Conservation (phyloP, 2,797 vertebrate species). For the Enteromius viviparus region DNA sequence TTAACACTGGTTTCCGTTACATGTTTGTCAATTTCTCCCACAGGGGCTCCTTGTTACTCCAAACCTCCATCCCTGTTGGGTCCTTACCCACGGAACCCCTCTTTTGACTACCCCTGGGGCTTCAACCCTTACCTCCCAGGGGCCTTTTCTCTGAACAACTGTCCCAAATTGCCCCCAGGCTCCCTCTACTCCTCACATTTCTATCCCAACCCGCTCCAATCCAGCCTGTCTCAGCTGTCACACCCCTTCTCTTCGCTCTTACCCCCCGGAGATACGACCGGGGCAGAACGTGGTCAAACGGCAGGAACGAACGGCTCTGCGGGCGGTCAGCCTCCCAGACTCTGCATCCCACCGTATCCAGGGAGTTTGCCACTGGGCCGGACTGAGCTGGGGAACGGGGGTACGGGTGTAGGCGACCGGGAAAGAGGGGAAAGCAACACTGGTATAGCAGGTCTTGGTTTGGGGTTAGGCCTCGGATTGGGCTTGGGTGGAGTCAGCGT, state of each 20-base stretch:
- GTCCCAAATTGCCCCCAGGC: conserved; percentile 88
- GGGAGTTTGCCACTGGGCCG: conserved; percentile 72
- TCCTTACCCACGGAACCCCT: conserved; percentile 83
- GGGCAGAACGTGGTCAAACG: conserved; percentile 73
- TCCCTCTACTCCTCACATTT: conserved; percentile 91
- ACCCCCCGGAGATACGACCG: conserved; percentile 75
- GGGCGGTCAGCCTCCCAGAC: conserved; percentile 72
- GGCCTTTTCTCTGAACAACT: conserved; percentile 88
- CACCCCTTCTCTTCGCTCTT: conserved; percentile 81
- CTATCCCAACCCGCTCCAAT: conserved; percentile 87
- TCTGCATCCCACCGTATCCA: conserved; percentile 77
- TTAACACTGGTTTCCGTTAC: conserved; percentile 54
- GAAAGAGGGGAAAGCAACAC: conserved; percentile 71
- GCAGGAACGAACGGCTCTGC: conserved; percentile 68
- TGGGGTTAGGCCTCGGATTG: conserved; percentile 66
- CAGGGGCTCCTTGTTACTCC: conserved; percentile 87
- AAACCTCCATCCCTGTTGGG: conserved; percentile 89
- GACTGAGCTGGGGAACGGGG: conserved; percentile 73
- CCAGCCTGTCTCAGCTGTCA: conserved; percentile 84
- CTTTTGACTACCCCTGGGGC: conserved; percentile 92
- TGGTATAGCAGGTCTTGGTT: conserved; percentile 51
- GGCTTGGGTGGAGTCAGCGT: conserved; percentile 67
- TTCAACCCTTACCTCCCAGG: conserved; percentile 90
- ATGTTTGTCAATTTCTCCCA: conserved; percentile 44
- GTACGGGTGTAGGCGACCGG: conserved; percentile 68